A percentile compares a stretch with the other conserved stretches of the same genome.
phyloP scores from a whole-genome alignment of 2,797 vertebrate species.

The Coendou prehensilis region DNA sequence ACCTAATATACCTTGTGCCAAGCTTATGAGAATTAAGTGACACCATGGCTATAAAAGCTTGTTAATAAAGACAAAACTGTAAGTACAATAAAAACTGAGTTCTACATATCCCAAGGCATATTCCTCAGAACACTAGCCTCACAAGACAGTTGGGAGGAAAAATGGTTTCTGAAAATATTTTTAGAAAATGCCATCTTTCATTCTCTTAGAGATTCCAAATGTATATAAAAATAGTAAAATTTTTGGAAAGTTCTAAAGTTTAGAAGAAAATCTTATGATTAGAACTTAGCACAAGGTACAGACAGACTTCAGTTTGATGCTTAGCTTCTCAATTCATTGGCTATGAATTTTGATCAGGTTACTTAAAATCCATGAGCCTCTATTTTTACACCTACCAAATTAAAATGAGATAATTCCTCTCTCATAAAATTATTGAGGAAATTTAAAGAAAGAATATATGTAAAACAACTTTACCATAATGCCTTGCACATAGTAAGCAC shows the following conservation, averaged over 20 bases:
- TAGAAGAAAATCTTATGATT: not conserved
- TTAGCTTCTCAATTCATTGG: not conserved
- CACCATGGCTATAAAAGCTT: slow-evolving; percentile 62
- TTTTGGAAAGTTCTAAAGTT: not conserved
- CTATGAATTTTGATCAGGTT: slow-evolving; percentile 5
- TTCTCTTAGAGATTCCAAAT: slow-evolving; percentile 56
- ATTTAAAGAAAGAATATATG: not conserved
- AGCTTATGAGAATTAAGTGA: slow-evolving; percentile 74
- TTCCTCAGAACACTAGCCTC: slow-evolving; percentile 50
- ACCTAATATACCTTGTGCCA: slow-evolving; percentile 71
- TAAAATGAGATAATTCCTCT: slow-evolving; percentile 31
- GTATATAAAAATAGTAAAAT: slow-evolving; percentile 29
- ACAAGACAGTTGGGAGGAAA: not conserved
- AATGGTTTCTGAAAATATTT: slow-evolving; percentile 34
- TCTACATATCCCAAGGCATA: slow-evolving; percentile 55
- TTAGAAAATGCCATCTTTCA: slow-evolving; percentile 15
- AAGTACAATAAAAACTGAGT: slow-evolving; percentile 58
- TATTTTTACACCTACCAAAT: not conserved
- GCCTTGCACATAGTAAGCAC: not conserved
- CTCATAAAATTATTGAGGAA: slow-evolving; percentile 9
- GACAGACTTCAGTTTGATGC: not conserved
- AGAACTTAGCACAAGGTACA: not conserved
- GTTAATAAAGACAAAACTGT: slow-evolving; percentile 76
- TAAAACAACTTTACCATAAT: not conserved
- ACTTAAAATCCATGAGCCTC: not conserved